These are phyloP conservation scores for Furnarius figulus DNA, from an alignment of 2,113 vertebrate species.

Conservation along the genomic window DNA sequence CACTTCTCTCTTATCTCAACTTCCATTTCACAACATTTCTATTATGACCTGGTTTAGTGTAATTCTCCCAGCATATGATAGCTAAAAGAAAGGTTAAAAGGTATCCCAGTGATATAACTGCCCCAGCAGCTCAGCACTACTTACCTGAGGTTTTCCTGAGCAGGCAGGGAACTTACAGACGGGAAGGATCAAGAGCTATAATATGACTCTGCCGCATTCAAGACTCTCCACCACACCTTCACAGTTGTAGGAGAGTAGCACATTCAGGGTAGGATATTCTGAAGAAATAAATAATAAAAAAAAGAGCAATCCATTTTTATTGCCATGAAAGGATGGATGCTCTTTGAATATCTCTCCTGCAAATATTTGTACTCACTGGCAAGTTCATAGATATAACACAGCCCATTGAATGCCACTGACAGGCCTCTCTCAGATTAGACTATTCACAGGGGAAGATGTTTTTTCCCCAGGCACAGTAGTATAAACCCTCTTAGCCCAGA, in stretches of 20 bases:
- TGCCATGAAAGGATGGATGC: not conserved
- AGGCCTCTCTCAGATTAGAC: not conserved
- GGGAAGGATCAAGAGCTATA: not conserved
- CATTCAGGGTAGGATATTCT: not conserved
- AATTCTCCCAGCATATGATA: not conserved
- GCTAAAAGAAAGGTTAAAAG: not conserved
- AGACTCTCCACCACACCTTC: not conserved
- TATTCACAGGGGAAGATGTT: fast-evolving
- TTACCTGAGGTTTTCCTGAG: not conserved
- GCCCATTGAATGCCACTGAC: fast-evolving
- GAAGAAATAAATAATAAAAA: not conserved
- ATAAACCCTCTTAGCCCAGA: not conserved
- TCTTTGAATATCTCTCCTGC: not conserved
- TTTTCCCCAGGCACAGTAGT: not conserved
- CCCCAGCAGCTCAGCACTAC: not conserved
- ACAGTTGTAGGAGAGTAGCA: not conserved
- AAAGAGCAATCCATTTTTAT: not conserved
- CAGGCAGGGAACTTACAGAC: not conserved
- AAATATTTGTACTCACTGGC: not conserved
- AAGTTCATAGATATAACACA: not conserved
- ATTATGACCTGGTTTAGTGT: not conserved
- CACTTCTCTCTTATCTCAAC: not conserved
- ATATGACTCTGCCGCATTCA: not conserved
- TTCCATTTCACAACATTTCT: not conserved
- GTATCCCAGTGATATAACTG: not conserved